Base-by-base conservation (phyloP, 2,797 vertebrate genomes). In the Pseudotriccus pelzelni region DNA sequence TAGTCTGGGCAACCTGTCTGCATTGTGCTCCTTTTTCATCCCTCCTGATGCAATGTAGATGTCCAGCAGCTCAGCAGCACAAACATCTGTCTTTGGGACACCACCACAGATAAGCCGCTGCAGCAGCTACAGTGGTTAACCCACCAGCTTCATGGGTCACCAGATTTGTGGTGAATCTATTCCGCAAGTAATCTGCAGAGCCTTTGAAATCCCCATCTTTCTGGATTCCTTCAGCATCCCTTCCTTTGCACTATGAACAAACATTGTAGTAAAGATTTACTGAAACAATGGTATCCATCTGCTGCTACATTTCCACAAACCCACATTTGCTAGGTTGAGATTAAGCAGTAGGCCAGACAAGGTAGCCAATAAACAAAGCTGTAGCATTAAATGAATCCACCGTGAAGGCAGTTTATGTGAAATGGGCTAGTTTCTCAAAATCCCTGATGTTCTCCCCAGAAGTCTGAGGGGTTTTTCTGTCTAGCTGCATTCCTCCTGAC, bases 331-430 rank as follows among this genome's bases (percentile, higher is more conserved):
- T 67, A 56, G 12, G 23, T 67, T 81, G 76, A 82, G 66, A 37
- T 53, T 75, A 58, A 82, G 64, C 88, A 91, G 36, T 55, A 47
- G 46, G 53, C 70, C 53, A 84, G 91, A 63, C 39, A 46, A 87
- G 74, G 49, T 70, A 80, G 58, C 34, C 59, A 67, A 60, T 32
- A 89, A 87, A 76, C 28, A 59, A 23, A 87, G 34, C 28, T 70
- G 32, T 20, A 70, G 60, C 52, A 67, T 66, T 79, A 89, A 94
- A 95, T 67, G 73, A 87, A 91, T 66, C 16, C 52, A 74, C 12
- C 12, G 15, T 0, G 0, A 76, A 39, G 28, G 27, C 36, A 76
- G 49, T 56, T 77, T 64, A 60, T 43, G 36, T 80, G 52, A 87
- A 92, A 89, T 0, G 1, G 14, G 30, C 14, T 87, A 34, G 30